Base-by-base conservation (phyloP, 1,140 invertebrate species). In the Aphelenchoides besseyi region DNA sequence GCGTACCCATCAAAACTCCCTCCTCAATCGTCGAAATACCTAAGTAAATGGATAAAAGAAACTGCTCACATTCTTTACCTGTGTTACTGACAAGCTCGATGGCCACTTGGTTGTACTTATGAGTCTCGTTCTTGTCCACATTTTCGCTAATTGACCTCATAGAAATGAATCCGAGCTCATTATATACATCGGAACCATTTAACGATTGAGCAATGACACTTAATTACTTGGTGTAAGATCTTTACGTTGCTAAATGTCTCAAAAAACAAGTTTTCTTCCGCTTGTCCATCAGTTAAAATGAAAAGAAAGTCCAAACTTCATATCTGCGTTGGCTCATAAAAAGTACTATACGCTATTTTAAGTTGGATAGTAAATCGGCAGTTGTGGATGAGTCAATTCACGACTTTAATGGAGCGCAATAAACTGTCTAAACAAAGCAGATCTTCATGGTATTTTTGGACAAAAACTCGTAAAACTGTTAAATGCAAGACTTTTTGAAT, bases 11-110 rank as follows among this genome's bases (percentile, higher is more conserved):
- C 12, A 82, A 33, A 23, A 70, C 73, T 23, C 80, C 80, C 66
- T 82, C 80, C 62, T 82, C 80, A 68, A 82, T 82, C 3, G 78
- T 82, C 54, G 74, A 76, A 18, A 82, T 26, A 2, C 80, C 79
- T 81, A 61, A 2, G 28, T 16, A 36, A 48, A 67, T 68, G 2
- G 70, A n/a, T 70, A 5, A 57, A 28, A 54, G 2, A 71, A 36
- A 33, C 28, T 70, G 23, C 32, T 48, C 23, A 41, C 63, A 41
- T 54, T n/a, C 28, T 73, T 64, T 64, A 80, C 79, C 79, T n/a
- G 75, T 81, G 68, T 81, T 81, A 12, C 73, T 74, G 30, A 71
- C 74, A 41, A 74, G 57, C 41, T 76, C 80, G 59, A 82, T 77
- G n/a, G 79, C 81, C 2, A 82, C 78, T 54, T 69, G 67, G 76